A percentile compares a stretch with the other conserved stretches of the same genome.
Evolutionary conservation across 1,140 invertebrate genomes (phyloP).

Genomic region (Microplitis demolitor): DNA sequence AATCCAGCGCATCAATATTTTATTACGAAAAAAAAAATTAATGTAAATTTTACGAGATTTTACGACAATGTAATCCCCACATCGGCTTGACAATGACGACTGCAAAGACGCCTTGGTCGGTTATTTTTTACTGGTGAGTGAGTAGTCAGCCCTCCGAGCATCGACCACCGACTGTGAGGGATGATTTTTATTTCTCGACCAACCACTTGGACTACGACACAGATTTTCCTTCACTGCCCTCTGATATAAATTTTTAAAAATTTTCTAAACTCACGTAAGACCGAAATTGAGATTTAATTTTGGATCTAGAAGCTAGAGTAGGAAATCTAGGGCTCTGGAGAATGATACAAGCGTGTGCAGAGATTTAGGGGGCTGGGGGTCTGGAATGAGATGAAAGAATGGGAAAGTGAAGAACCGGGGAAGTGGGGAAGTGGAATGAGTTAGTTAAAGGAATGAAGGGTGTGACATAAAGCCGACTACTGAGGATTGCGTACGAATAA

Average conservation of each 20-base stretch:
- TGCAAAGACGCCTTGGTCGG: conserved; percentile 33
- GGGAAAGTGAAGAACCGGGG: conserved; percentile 41
- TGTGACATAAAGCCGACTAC: conserved; percentile 48
- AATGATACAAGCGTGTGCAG: too few species aligned
- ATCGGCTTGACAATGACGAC: conserved; percentile 29
- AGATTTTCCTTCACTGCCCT: too few species aligned
- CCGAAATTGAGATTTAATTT: too few species aligned
- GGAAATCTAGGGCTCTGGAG: too few species aligned
- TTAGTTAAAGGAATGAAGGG: too few species aligned
- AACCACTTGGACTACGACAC: too few species aligned
- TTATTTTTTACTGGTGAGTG: too few species aligned
- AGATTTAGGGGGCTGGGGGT: background rate
- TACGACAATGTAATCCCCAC: conserved; percentile 58
- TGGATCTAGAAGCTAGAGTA: too few species aligned
- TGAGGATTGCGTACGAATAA: conserved; percentile 58
- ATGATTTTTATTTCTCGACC: conserved; percentile 1
- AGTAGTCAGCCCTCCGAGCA: conserved; percentile 14
- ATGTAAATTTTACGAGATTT: conserved; percentile 56
- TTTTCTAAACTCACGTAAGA: too few species aligned
- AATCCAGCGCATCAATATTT: conserved; percentile 47
- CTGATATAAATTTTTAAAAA: too few species aligned
- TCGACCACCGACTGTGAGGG: conserved; percentile 22
- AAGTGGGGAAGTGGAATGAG: conserved; percentile 27
- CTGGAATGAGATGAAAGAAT: background rate
- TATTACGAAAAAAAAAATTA: conserved; percentile 36